Conservation (phyloP, 2,797 vertebrate species). For the Urocyon cinereoargenteus region DNA sequence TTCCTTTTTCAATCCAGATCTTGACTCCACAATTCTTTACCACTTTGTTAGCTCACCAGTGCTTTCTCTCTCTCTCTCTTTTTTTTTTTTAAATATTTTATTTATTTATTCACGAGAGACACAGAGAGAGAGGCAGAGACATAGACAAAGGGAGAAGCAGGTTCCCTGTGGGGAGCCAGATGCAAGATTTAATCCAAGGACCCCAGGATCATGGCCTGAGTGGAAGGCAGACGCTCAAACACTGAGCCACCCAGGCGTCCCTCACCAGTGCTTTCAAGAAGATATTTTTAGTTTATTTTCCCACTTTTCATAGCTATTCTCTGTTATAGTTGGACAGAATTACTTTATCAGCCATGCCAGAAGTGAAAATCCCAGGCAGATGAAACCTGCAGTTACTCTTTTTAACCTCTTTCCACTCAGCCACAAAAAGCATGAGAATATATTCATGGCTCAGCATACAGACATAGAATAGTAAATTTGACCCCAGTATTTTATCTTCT, state of each 20-base stretch:
- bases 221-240: too few species aligned
- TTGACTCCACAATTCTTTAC: neutral
- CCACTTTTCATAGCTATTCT: neutral
- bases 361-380: neutral
- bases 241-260: too few species aligned
- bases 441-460: neutral
- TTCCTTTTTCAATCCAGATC: neutral
- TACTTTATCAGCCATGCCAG: constrained; percentile 40
- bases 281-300: constrained; percentile 1
- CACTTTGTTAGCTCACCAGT: neutral
- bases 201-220: too few species aligned
- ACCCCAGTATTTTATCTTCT: neutral
- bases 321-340: neutral
- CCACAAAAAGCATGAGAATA: neutral
- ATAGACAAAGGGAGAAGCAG: too few species aligned
- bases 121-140: too few species aligned
- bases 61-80: neutral
- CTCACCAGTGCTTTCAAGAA: constrained; percentile 3
- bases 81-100: too few species aligned
- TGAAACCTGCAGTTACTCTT: neutral
- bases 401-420: neutral
- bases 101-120: too few species aligned
- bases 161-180: too few species aligned
- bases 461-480: neutral
- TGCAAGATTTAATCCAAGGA: too few species aligned